A percentile compares a stretch with the other conserved stretches of the same genome.
Evolutionary conservation across 2,797 vertebrate genomes (phyloP).

Genomic region (Cetoscarus ocellatus): DNA sequence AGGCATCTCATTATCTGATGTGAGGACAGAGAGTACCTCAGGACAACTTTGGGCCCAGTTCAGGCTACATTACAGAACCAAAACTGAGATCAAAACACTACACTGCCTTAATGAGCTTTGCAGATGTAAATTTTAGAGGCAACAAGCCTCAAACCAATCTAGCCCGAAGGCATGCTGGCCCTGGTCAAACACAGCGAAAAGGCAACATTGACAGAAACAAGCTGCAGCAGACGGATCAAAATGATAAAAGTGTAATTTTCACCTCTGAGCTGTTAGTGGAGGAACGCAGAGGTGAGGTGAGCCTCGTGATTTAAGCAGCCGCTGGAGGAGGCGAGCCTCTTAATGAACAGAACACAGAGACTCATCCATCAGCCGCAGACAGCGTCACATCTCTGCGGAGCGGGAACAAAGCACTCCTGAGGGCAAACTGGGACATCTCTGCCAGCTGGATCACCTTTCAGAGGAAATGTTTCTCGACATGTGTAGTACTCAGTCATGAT

Average conservation of each 20-base stretch:
- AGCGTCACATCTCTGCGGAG: slow-evolving; percentile 36
- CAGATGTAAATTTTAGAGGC: slow-evolving; percentile 3
- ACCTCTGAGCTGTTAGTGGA: slow-evolving; percentile 15
- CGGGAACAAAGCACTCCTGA: slow-evolving; percentile 27
- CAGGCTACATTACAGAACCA: not conserved
- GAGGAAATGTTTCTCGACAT: not conserved
- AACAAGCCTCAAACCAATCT: not conserved
- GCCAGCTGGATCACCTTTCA: slow-evolving; percentile 32
- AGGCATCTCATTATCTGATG: not conserved
- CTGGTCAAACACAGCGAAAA: slow-evolving; percentile 13
- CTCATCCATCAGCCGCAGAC: slow-evolving; percentile 60
- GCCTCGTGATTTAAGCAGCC: slow-evolving; percentile 38
- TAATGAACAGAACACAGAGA: slow-evolving; percentile 60
- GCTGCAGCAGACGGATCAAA: slow-evolving; percentile 12
- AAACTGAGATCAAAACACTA: slow-evolving; percentile 2
- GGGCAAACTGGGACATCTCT: slow-evolving; percentile 7
- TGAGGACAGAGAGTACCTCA: slow-evolving; percentile 2
- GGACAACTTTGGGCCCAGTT: not conserved
- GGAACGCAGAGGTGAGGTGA: slow-evolving; percentile 27
- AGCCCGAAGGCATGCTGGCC: slow-evolving; percentile 14
- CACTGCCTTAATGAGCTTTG: slow-evolving; percentile 8
- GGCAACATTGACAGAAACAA: slow-evolving; percentile 28
- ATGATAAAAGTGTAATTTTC: slow-evolving; percentile 18
- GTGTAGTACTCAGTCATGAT: slow-evolving; percentile 3
- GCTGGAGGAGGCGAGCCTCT: slow-evolving; percentile 31